Base-by-base conservation (phyloP, 2,113 vertebrate genomes). In the Misgurnus anguillicaudatus region DNA sequence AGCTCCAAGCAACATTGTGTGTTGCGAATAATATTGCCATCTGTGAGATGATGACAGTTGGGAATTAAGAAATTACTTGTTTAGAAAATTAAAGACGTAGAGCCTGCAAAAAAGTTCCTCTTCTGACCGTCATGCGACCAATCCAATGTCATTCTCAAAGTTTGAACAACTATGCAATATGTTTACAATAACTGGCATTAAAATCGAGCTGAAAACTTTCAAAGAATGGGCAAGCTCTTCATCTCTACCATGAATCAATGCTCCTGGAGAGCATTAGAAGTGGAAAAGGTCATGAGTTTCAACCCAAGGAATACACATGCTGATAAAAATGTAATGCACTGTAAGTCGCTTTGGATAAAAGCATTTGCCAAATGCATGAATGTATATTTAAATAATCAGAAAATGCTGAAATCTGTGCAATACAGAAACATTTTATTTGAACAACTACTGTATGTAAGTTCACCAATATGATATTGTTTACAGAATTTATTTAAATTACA, bases 11-110 rank as follows among this genome's bases (percentile, higher is more conserved):
- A 64, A 78, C 86, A 86, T 87, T 85, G 80, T 87, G 84, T 66
- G 72, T 83, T 86, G 77, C 90, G 86, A 92, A 90, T 90, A 87
- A 91, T 89, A 64, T 77, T 60, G 79, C 91, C 91, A 91, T 91
- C 91, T 92, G 92, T 84, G 89, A 88, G 86, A 85, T 83, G 61
- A 80, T 72, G 87, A 66, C 90, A 90, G 89, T 83, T 86, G 84
- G 86, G 79, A 72, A 79, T 88, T 81, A 87, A 86, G 84, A 85
- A 83, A 86, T 88, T 67, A 83, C 65, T 81, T 75, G 83, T 82
- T 72, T 83, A 84, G 74, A 85, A 85, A 80, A 87, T 86, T 83
- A 87, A 73, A 79, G 80, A 83, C 51, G 58, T 69, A 65, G 62
- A 70, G 82, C 85, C 78, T 88, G 83, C 55, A 86, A 88, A 87